Conservation (phyloP, 2,888 invertebrate genomes). For the Entomobrya proxima region DNA sequence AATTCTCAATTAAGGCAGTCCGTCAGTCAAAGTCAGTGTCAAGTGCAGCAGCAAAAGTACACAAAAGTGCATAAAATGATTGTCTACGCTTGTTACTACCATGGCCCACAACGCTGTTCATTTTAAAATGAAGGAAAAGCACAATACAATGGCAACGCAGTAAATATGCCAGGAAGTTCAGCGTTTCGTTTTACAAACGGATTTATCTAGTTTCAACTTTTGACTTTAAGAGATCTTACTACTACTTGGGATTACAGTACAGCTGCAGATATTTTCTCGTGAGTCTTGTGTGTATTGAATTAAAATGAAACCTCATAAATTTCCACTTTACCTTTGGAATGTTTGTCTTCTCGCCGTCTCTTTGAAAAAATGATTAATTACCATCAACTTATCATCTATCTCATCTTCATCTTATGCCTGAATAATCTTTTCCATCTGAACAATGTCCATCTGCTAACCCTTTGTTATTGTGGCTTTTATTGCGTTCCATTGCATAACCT, state of each 20-base stretch:
- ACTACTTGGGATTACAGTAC: too few species aligned
- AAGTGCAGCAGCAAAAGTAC: conserved; percentile 3
- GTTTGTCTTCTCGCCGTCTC: background rate
- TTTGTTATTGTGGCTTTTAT: background rate
- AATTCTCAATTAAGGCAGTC: conserved; percentile 14
- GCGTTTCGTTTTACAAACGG: too few species aligned
- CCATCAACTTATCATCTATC: conserved; percentile 20
- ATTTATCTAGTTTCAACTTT: too few species aligned
- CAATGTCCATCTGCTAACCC: conserved; percentile 11
- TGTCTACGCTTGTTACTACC: background rate
- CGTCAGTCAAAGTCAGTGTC: conserved; percentile 19
- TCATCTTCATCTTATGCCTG: conserved; percentile 16
- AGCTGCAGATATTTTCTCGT: too few species aligned
- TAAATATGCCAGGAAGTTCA: too few species aligned
- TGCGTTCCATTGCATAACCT: background rate
- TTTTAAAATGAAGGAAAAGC: background rate
- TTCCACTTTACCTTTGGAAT: conserved; percentile 10
- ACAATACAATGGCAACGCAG: too few species aligned
- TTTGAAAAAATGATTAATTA: conserved; percentile 6
- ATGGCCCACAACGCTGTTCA: background rate
- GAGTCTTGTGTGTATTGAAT: background rate
- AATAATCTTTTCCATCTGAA: conserved; percentile 20
- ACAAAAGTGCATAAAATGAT: background rate
- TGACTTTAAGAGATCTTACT: too few species aligned
- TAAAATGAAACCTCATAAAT: background rate